phyloP scores from a whole-genome alignment of 2,888 invertebrate genomes.

The Oscheius myriophilus region DNA sequence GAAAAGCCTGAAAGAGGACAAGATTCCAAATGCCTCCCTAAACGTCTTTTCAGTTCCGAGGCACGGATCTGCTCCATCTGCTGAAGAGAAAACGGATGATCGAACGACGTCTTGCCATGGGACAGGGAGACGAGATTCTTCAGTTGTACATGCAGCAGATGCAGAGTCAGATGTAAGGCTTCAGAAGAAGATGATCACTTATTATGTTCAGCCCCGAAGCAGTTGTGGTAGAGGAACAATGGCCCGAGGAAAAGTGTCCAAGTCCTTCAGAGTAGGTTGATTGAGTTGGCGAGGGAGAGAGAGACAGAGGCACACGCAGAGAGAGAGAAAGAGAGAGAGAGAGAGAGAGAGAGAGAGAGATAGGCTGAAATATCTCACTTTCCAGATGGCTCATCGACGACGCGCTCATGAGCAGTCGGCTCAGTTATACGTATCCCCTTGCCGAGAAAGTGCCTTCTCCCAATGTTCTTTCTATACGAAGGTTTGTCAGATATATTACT shows the following conservation, averaged over 20 bases:
- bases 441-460: constrained; percentile 34
- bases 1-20: no score
- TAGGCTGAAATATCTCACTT: constrained; percentile 6
- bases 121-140: constrained; percentile 66
- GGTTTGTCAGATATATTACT: constrained; percentile 27
- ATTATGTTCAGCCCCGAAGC: constrained; percentile 11
- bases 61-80: constrained; percentile 68
- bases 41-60: constrained; percentile 66
- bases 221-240: constrained; percentile 20
- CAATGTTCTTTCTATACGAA: constrained; percentile 41
- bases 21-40: background rate
- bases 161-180: constrained; percentile 34
- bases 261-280: constrained; percentile 14
- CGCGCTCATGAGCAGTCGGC: constrained; percentile 25
- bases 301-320: no score
- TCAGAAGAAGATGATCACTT: background rate
- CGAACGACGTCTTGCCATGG: constrained; percentile 68
- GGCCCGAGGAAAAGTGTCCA: constrained; percentile 20
- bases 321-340: no score
- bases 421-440: constrained; percentile 25
- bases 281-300: background rate
- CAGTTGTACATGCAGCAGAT: constrained; percentile 61
- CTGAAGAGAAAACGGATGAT: constrained; percentile 68
- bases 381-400: constrained; percentile 32
- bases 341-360: no score